Evolutionary conservation across 2,113 vertebrate species (phyloP), one percentile per base, ranked within the genome.

Genomic region (Apistogramma diplotaenia): DNA sequence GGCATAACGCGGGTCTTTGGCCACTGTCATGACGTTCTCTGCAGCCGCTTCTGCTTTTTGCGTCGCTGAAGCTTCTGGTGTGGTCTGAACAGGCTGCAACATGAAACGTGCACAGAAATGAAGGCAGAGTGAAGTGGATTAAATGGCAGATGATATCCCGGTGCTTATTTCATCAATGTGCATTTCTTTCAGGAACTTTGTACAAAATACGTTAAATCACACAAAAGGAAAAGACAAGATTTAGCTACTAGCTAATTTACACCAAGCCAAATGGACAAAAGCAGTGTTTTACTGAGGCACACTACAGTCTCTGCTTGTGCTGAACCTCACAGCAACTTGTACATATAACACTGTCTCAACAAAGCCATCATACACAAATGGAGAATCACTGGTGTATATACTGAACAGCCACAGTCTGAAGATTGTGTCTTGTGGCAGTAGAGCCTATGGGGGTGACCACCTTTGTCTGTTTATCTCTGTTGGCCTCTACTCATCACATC

Each of bases 1-100:
- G 84, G 98, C 97, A 9, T 99, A 99, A 89, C 96, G 96, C 25
- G 97, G 97, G 88, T 99, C 98, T 91, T 97, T 99, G 78, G 97
- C 96, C 87, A 99, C 97, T 23, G 98, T 99, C 90, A 94, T 91
- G 56, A 95, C 61, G 37, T 97, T 95, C 82, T 96, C 96, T 79
- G 93, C 90, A 29, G 90, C 82, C 2, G 62, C 91, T 76, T 93
- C 93, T 56, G 78, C 73, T 85, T 90, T 93, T 16, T 56, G 85
- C 18, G 79, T 85, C 1, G 40, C 61, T 58, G 83, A 67, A 29
- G 80, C 37, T 40, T 92, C 90, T 54, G 86, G 81, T 33, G 53
- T 13, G 4, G 75, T 74, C 71, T 31, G 92, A 65, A 86, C 87
- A 6, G 80, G 74, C 90, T 95, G 93, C 53, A 84, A 78, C 19